phyloP scores from a whole-genome alignment of 1,140 invertebrate species.

The Drosophila jambulina region DNA sequence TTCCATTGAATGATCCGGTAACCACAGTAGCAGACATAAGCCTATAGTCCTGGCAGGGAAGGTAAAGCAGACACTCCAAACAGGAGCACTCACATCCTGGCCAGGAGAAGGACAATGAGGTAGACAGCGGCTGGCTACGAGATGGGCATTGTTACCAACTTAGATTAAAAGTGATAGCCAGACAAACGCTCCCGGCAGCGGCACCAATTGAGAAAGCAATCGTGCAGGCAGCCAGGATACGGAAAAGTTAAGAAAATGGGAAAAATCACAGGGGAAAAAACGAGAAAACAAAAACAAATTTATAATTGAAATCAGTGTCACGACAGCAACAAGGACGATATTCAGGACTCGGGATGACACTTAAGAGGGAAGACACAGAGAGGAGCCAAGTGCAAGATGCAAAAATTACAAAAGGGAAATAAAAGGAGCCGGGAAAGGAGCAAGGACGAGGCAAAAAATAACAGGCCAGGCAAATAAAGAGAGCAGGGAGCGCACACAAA shows the following conservation, averaged over 20 bases:
- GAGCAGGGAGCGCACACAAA: constrained; percentile 60
- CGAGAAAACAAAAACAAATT: constrained; percentile 63
- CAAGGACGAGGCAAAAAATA: constrained; percentile 6
- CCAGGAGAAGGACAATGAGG: background rate
- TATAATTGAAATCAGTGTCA: constrained; percentile 83
- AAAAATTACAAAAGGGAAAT: constrained; percentile 36
- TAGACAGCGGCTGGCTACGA: background rate
- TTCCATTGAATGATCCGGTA: constrained; percentile 7
- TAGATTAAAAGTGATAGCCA: constrained; percentile 71
- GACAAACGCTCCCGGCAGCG: constrained; percentile 54
- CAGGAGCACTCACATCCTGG: constrained; percentile 22
- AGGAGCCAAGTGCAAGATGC: constrained; percentile 37
- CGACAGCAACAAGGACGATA: constrained; percentile 42
- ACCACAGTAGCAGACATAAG: constrained; percentile 16
- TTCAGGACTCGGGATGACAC: constrained; percentile 44
- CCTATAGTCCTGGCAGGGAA: background rate
- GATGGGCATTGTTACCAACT: constrained; percentile 66
- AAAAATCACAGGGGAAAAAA: constrained; percentile 2
- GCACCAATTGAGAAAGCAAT: constrained; percentile 73
- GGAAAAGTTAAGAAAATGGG: constrained; percentile 23
- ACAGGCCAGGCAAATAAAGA: background rate
- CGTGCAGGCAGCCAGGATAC: constrained; percentile 11
- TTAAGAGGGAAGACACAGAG: constrained; percentile 34
- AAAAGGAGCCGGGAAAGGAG: background rate
- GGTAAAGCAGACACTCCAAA: background rate